These are phyloP conservation scores for Pentalonia nigronervosa DNA, from an alignment of 1,140 invertebrate genomes.

Conservation along the genomic window DNA sequence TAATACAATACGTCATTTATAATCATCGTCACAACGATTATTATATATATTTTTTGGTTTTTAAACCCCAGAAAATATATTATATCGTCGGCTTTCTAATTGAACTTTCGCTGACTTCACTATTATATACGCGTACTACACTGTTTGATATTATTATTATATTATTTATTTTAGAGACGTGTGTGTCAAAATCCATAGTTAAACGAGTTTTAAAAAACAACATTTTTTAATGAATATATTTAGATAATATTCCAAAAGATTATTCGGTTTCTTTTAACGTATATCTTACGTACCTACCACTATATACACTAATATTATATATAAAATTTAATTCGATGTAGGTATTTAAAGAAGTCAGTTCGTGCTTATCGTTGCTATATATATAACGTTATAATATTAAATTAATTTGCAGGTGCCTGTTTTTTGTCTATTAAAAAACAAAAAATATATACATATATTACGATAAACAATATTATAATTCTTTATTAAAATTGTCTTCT, in stretches of 20 bases:
- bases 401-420: neutral
- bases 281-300: neutral
- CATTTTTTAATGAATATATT: constrained; percentile 15
- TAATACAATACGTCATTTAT: neutral
- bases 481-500: neutral
- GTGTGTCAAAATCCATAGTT: neutral
- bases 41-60: neutral
- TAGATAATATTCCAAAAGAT: neutral
- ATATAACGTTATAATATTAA: neutral
- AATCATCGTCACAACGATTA: neutral
- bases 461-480: neutral
- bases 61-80: neutral
- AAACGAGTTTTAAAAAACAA: constrained; percentile 33
- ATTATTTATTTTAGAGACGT: neutral
- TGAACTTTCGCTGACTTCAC: neutral
- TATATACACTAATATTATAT: neutral
- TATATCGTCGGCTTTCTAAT: neutral
- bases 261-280: neutral
- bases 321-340: neutral
- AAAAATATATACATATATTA: neutral
- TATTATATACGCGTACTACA: neutral
- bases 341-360: neutral
- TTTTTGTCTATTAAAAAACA: neutral
- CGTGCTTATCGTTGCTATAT: neutral
- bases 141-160: neutral